Evolutionary conservation across 2,888 invertebrate species (phyloP), one percentile per base, ranked within the genome.

Genomic region (Epinotia bilunana): DNA sequence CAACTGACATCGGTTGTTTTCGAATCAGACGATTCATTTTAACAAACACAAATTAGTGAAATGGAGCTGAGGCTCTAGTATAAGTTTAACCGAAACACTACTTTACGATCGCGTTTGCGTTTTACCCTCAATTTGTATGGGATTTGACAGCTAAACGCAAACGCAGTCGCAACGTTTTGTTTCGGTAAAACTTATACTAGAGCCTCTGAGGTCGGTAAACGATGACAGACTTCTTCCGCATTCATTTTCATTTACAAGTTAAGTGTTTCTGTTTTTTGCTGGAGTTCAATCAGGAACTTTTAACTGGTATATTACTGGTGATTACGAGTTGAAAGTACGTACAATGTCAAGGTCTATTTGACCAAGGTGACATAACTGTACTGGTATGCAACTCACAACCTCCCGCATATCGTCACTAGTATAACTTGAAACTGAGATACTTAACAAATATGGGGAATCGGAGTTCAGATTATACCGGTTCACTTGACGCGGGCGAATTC

Each of bases 251-350:
- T 46, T 58, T 46, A 60, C 28, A 11, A 11, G 12, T 6, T 9
- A 69, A 69, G 13, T 68, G 33, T 67, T 67, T 71, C 9, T n/a
- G 23, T 53, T 75, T 74, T 75, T 75, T 75, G 43, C 55, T n/a
- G 9, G 16, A 60, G 67, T 53, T 43, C 61, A 61, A 67, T 57
- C 61, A 67, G 39, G 13, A 64, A 33, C 20, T 60, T 60, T 55
- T 64, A 69, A 20, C 64, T 39, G 46, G 53, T 46, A 20, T 65
- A 61, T 75, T n/a, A n/a, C 64, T 60, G 62, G 57, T 62, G 57
- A 76, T 80, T 86, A 85, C 85, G 81, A 76, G 76, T 83, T 78
- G 82, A 85, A 81, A 83, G 77, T 74, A 71, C 68, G 73, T 74
- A 55, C 77, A 77, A 77, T 77, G 78, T 76, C 72, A 72, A 75